These are phyloP conservation scores for Crocidura indochinensis DNA, from an alignment of 2,797 vertebrate genomes.

Conservation along the genomic window DNA sequence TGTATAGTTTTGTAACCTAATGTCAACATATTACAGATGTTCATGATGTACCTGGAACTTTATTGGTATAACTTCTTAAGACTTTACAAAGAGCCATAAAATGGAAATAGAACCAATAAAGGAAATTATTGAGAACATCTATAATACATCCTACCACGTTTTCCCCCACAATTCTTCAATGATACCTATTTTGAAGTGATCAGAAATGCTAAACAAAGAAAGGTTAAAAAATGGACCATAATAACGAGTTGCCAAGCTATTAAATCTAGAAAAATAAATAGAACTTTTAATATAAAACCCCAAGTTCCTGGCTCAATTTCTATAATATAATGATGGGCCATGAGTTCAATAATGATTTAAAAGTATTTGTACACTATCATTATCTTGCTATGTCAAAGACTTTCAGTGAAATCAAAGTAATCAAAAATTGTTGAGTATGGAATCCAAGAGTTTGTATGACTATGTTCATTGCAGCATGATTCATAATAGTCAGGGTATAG, in stretches of 20 bases:
- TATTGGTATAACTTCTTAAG: constrained; percentile 35
- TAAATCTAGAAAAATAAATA: background rate
- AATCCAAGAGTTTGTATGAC: no score
- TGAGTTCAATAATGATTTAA: background rate
- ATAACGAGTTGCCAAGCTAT: background rate
- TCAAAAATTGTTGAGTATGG: background rate
- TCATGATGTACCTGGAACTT: background rate
- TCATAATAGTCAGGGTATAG: no score
- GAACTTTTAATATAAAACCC: background rate
- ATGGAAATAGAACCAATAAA: background rate
- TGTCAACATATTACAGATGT: background rate
- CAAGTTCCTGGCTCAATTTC: background rate
- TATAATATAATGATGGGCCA: background rate
- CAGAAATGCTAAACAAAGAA: background rate
- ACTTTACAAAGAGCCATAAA: background rate
- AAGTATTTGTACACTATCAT: background rate
- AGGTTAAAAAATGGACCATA: constrained; percentile 13
- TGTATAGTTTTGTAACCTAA: background rate
- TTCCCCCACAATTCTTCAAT: background rate
- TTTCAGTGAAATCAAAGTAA: background rate
- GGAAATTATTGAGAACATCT: background rate
- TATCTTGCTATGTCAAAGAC: background rate
- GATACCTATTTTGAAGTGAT: background rate
- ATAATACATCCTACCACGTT: background rate
- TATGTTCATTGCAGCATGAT: no score